Percentiles rank a stretch among this genome's conserved stretches.
phyloP scores from a whole-genome alignment of 2,888 invertebrate species.

The Aphelenchoides bicaudatus region DNA sequence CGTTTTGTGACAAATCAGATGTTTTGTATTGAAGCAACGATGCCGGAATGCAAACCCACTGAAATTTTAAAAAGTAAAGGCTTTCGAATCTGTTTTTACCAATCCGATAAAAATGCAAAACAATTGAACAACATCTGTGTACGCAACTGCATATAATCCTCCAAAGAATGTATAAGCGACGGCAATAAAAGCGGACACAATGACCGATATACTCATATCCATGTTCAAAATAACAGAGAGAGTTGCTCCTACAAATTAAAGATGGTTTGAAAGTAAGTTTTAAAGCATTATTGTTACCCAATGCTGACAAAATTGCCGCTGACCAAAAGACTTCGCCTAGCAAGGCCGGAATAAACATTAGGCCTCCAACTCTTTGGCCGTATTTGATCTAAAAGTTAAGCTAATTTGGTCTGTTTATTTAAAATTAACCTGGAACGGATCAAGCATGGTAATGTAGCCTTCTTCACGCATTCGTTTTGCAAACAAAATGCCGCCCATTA shows the following conservation, averaged over 20 bases:
- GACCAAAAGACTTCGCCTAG: conserved; percentile 99
- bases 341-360: conserved; percentile 89
- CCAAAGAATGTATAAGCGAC: conserved; percentile 86
- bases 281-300: conserved; percentile 67
- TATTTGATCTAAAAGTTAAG: conserved; percentile 75
- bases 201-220: conserved; percentile 85
- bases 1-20: conserved; percentile 68
- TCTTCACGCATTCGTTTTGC: conserved; percentile 91
- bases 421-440: conserved; percentile 71
- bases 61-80: no score
- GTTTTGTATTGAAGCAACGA: conserved; percentile 86
- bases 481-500: conserved; percentile 90
- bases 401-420: conserved; percentile 16
- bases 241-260: conserved; percentile 75
- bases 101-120: conserved; percentile 95
- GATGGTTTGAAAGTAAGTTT: not conserved
- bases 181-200: conserved; percentile 90
- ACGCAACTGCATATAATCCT: conserved; percentile 94
- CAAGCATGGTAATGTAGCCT: conserved; percentile 93
- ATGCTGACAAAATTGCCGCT: conserved; percentile 89
- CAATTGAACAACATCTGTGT: conserved; percentile 94
- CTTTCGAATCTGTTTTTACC: conserved; percentile 64
- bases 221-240: conserved; percentile 93
- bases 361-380: conserved; percentile 92
- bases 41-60: conserved; percentile 95